phyloP scores from a whole-genome alignment of 2,797 vertebrate species.

The Propithecus perrieri region DNA sequence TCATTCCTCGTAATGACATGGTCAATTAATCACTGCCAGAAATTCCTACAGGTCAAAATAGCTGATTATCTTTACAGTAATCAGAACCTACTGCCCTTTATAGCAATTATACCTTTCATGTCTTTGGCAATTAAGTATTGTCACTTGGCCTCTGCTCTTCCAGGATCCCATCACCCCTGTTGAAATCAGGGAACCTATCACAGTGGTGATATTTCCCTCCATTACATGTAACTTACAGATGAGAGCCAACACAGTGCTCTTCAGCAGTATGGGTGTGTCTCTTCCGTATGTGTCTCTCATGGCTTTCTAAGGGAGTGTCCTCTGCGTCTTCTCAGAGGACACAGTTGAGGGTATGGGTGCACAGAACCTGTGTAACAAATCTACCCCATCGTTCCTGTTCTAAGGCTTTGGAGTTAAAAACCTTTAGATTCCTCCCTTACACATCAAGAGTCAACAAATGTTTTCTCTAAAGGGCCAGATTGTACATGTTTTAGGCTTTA shows the following conservation, averaged over 20 bases:
- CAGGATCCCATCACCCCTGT: background rate
- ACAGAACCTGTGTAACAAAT: background rate
- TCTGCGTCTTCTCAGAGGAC: background rate
- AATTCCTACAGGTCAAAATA: background rate
- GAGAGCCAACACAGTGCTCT: background rate
- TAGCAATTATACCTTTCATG: background rate
- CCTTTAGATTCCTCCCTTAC: background rate
- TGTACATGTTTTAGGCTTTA: background rate
- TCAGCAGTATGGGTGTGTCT: rapidly evolving
- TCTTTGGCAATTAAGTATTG: background rate
- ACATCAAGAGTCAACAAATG: background rate
- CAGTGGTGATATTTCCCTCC: background rate
- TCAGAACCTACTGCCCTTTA: background rate
- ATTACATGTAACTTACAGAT: background rate
- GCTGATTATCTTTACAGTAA: background rate
- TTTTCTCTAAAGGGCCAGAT: background rate
- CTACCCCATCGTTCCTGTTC: background rate
- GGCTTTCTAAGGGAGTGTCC: background rate
- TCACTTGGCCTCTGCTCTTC: background rate
- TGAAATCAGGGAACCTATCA: background rate
- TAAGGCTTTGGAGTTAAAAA: background rate
- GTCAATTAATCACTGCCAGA: background rate
- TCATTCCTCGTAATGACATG: background rate
- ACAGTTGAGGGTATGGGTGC: no score
- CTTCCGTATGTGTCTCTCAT: background rate